A percentile compares a stretch with the other conserved stretches of the same genome.
These are phyloP conservation scores for Cololabis saira DNA, from an alignment of 2,113 vertebrate genomes.

Conservation along the genomic window DNA sequence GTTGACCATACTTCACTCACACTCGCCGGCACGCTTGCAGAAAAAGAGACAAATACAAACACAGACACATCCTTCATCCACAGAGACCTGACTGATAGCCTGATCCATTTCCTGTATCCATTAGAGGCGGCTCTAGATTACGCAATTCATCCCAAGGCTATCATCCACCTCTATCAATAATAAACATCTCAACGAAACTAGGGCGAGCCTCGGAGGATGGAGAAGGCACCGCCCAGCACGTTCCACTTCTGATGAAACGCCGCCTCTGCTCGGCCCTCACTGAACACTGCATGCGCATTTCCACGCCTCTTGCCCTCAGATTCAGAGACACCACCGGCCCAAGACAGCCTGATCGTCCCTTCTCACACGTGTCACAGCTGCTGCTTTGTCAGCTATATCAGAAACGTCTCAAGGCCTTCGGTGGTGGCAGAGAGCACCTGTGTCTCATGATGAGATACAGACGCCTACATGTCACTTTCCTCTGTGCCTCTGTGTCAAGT, in stretches of 20 bases:
- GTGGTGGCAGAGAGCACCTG: conserved; percentile 60
- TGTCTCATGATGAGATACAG: conserved; percentile 63
- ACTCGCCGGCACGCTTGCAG: background rate
- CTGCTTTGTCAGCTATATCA: conserved; percentile 51
- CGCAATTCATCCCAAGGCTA: conserved; percentile 78
- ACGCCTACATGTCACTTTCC: conserved; percentile 29
- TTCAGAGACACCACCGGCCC: conserved; percentile 12
- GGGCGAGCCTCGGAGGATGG: conserved; percentile 73
- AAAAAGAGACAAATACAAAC: conserved; percentile 39
- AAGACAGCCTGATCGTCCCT: conserved; percentile 39
- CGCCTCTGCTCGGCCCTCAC: conserved; percentile 18
- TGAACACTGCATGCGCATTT: conserved; percentile 25
- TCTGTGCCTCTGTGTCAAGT: conserved; percentile 6
- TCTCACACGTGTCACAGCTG: conserved; percentile 52
- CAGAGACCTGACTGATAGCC: conserved; percentile 69
- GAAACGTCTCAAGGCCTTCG: conserved; percentile 33
- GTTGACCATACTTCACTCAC: no score
- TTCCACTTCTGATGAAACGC: conserved; percentile 65
- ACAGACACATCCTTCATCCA: conserved; percentile 61
- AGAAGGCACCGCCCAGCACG: conserved; percentile 62
- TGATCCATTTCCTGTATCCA: conserved; percentile 80
- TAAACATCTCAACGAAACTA: conserved; percentile 74
- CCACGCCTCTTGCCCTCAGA: conserved; percentile 36
- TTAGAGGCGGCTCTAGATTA: conserved; percentile 76
- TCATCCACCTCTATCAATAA: conserved; percentile 81